phyloP scores from a whole-genome alignment of 2,113 vertebrate species.

The Catharus bicknelli region DNA sequence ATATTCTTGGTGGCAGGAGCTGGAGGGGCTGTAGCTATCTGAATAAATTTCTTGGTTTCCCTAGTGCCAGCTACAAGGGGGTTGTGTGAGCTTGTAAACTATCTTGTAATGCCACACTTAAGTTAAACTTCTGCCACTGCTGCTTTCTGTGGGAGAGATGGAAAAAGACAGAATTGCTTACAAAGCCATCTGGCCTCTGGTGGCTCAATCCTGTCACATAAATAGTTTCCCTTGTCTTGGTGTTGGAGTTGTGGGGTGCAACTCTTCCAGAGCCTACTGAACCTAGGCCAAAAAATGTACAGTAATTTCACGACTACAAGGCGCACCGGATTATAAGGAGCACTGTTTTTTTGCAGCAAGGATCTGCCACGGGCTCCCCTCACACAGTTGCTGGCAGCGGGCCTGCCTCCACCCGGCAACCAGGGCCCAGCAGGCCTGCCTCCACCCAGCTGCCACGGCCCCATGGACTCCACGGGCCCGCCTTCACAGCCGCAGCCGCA shows the following conservation, averaged over 20 bases:
- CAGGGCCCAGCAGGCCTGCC: too few relatives aligned
- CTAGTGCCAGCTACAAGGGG: neutral
- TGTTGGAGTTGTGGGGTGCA: neutral
- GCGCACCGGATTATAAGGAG: too few relatives aligned
- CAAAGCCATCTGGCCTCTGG: fast-evolving
- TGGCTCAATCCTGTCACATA: neutral
- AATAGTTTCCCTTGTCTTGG: neutral
- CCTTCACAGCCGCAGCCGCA: too few relatives aligned
- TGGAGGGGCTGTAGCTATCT: neutral
- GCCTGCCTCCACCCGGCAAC: too few relatives aligned
- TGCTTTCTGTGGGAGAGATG: neutral
- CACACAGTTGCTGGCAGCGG: too few relatives aligned
- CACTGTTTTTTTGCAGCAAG: too few relatives aligned
- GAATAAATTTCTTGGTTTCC: neutral
- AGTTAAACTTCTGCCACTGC: neutral
- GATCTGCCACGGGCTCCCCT: too few relatives aligned
- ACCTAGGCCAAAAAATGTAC: neutral
- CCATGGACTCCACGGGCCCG: too few relatives aligned
- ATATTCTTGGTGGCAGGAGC: neutral
- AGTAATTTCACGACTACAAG: too few relatives aligned
- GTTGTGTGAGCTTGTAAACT: neutral
- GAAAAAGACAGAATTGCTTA: neutral
- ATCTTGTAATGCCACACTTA: neutral
- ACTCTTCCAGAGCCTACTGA: neutral
- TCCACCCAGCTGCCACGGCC: too few relatives aligned